These are phyloP conservation scores for Echiichthys vipera DNA, from an alignment of 2,797 vertebrate species.

Conservation along the genomic window DNA sequence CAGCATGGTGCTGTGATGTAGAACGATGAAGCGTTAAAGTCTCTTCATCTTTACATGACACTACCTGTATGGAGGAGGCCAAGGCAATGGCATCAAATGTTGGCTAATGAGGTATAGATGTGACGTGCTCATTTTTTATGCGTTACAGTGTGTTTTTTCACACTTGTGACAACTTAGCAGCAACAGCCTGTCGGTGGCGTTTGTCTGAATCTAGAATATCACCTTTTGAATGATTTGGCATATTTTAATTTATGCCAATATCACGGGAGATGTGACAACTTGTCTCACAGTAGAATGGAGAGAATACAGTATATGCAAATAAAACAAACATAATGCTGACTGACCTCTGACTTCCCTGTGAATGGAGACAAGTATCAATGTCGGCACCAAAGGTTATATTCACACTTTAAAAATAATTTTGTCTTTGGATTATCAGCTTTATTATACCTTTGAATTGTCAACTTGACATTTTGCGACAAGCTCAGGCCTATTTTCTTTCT, in stretches of 20 bases:
- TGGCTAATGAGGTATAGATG: conserved; percentile 20
- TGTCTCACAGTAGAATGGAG: background rate
- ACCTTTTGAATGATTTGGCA: background rate
- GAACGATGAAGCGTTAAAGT: conserved; percentile 17
- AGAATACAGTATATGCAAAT: conserved; percentile 6
- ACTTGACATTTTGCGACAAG: background rate
- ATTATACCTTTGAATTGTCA: background rate
- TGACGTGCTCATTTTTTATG: background rate
- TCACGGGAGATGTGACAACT: background rate
- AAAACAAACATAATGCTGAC: background rate
- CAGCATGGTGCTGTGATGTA: conserved; percentile 40
- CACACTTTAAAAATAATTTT: background rate
- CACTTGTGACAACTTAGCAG: background rate
- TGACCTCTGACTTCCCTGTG: conserved; percentile 9
- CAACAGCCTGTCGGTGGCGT: conserved; percentile 23
- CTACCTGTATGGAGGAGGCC: background rate
- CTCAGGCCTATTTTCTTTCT: background rate
- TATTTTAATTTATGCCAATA: conserved; percentile 3
- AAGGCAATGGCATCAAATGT: background rate
- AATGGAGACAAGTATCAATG: background rate
- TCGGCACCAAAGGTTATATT: background rate
- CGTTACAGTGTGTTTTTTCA: conserved; percentile 9
- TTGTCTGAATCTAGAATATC: conserved; percentile 11
- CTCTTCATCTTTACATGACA: conserved; percentile 2
- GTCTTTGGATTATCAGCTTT: background rate